Base-by-base conservation (phyloP, 2,888 invertebrate species). In the Epistrophella euchroma region DNA sequence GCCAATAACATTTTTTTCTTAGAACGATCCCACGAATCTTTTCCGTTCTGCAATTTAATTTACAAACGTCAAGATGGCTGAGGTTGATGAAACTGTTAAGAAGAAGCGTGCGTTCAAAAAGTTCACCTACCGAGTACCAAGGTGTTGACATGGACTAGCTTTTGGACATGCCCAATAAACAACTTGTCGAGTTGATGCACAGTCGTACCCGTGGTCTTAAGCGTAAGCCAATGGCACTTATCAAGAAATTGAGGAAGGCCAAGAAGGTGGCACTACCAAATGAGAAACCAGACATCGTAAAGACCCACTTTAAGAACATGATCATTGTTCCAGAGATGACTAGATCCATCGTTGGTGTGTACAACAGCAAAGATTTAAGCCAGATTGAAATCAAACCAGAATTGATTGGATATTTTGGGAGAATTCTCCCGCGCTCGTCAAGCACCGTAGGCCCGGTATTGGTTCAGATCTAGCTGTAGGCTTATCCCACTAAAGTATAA, bases 281-380 rank as follows among this genome's bases (percentile, higher is more conserved):
- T 94, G 99, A 99, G 93, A 99, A 99, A 92, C 99, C 99, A 52
- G 97, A 98, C 93, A 97, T 98, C 89, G 99, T 99, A 0, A 99
- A 99, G 93, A 99, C 99, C 11, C 99, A 99, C 93, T 94, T 99
- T 90, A 95, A 99, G 88, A 98, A 99, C 94, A 99, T 99, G 99
- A 97, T 99, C 92, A 97, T 99, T 92, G 97, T 99, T n/a, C 99
- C 99, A 13, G 99, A 99, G 94, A 99, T 99, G 99, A 99, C 99
- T 90, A 99, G 99, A 88, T 98, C 98, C 89, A 98, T 99, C 92
- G 98, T 99, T 91, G 99, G 99, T 89, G 97, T 99, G 81, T 99
- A 99, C 94, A 99, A 99, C 91, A 99, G 99, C 90, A 99, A 99
- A 93, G 97, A 98, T 73, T 99, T 99, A 94, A 99, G 97, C 91